These are phyloP conservation scores for Phoxinus phoxinus DNA, from an alignment of 2,113 vertebrate species.

Conservation along the genomic window DNA sequence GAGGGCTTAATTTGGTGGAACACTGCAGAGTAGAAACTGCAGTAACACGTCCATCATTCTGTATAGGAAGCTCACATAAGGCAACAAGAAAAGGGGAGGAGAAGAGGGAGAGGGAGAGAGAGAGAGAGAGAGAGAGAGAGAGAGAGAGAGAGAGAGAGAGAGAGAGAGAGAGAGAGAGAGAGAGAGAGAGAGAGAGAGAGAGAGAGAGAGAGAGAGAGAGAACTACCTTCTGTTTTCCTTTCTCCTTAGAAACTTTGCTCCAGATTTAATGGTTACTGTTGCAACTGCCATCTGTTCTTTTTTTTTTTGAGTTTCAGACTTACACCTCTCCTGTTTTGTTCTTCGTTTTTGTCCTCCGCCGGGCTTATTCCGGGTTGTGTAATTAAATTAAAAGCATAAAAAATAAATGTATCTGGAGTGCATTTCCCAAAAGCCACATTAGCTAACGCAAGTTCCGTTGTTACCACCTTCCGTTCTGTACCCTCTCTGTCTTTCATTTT, in stretches of 20 bases:
- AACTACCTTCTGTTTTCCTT: conserved; percentile 22
- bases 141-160: not conserved
- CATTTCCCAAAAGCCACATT: not conserved
- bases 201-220: not conserved
- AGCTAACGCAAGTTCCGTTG: not conserved
- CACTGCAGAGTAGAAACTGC: conserved; percentile 28
- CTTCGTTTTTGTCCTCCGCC: not conserved
- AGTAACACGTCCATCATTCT: conserved; percentile 33
- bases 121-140: not conserved
- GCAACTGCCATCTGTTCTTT: not conserved
- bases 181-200: not conserved
- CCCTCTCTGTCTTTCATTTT: not conserved
- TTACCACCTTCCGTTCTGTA: not conserved
- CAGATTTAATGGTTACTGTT: conserved; percentile 27
- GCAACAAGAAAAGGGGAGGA: no score
- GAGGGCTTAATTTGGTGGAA: conserved; percentile 44
- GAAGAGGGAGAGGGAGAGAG: not conserved
- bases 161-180: conserved; percentile 5
- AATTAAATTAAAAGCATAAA: conserved; percentile 43
- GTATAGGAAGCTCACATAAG: no score
- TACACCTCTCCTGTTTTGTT: not conserved
- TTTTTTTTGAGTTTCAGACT: not conserved
- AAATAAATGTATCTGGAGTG: not conserved
- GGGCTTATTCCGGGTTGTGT: not conserved
- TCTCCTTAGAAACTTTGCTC: conserved; percentile 16